These are phyloP conservation scores for Tridacna crocea DNA, from an alignment of 2,888 invertebrate species.

Conservation along the genomic window DNA sequence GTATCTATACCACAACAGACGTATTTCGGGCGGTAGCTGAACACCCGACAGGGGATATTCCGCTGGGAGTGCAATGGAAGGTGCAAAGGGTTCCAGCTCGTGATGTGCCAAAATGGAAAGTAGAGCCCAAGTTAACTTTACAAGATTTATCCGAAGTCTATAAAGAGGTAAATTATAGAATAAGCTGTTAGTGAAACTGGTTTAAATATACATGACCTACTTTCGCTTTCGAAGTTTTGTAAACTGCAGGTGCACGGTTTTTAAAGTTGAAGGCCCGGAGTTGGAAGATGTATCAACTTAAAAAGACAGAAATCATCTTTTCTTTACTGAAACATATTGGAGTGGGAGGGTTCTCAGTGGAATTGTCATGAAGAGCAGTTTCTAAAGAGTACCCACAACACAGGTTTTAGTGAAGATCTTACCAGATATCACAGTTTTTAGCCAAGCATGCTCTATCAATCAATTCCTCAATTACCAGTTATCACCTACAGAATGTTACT, in stretches of 20 bases:
- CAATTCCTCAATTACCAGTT: too few species aligned
- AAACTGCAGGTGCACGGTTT: not conserved
- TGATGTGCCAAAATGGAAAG: not conserved
- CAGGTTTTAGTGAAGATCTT: too few species aligned
- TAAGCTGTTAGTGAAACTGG: not conserved
- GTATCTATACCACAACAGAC: slow-evolving; percentile 52
- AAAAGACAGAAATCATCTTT: not conserved
- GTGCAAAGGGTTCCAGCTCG: not conserved
- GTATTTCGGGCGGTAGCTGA: slow-evolving; percentile 60
- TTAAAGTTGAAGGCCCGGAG: not conserved
- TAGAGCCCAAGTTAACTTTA: not conserved
- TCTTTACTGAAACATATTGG: not conserved
- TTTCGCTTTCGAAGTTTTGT: slow-evolving; percentile 42
- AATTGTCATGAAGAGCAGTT: too few species aligned
- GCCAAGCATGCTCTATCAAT: too few species aligned
- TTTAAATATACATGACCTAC: slow-evolving; percentile 26
- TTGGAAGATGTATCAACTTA: not conserved
- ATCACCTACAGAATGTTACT: too few species aligned
- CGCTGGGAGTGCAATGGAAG: slow-evolving; percentile 52
- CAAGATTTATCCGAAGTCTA: too few species aligned
- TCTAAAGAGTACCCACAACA: too few species aligned
- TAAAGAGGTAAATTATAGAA: not conserved
- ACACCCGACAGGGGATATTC: slow-evolving; percentile 59
- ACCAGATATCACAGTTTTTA: too few species aligned
- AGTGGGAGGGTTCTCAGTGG: too few species aligned